Evolutionary conservation across 2,113 vertebrate genomes (phyloP), one percentile per base, ranked within the genome.

Genomic region (Dipodomys spectabilis): DNA sequence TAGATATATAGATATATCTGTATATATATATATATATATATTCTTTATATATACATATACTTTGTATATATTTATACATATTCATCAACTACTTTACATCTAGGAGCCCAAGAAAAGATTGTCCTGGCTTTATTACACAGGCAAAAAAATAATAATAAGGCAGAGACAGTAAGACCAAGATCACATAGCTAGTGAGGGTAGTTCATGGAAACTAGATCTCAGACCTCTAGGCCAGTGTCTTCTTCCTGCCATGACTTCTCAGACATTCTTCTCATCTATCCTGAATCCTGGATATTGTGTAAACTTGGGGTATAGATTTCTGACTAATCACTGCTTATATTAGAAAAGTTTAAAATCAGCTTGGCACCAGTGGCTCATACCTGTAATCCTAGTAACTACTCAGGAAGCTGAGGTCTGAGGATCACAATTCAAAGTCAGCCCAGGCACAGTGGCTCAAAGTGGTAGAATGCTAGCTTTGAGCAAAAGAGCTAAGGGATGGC

Each of bases 291-390:
- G 60, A 10, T 20, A 73, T 73, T 19, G 18, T 6, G 60, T 1
- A 19, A 68, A 64, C 30, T 12, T 62, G 35, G 44, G 23, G 30
- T 23, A 30, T 10, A 81, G 68, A 57, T 72, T 68, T 84, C 73
- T 81, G 35, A 87, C 44, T 10, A 94, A 39, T 6, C 84, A 65
- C 25, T 19, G 19, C 73, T 75, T 86, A 27, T 60, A 68, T 73
- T 78, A 90, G 64, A 83, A 80, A 96, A 87, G 77, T 69, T 49
- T 25, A 44, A 92, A 74, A 45, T 79, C 45, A 69, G 44, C 27
- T 6, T 1, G 8, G 12, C 1, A 6, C 3, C 62, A 6, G 82
- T 16, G 30, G 20, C 5, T 3, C 28, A 53, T 0, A 2, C n/a
- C 28, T 25, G 12, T 32, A 32, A 32, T 71, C 65, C 30, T 35